Evolutionary conservation across 92 coral and sea anemone genomes (phyloP).

Genomic region (Bergia sp.): DNA sequence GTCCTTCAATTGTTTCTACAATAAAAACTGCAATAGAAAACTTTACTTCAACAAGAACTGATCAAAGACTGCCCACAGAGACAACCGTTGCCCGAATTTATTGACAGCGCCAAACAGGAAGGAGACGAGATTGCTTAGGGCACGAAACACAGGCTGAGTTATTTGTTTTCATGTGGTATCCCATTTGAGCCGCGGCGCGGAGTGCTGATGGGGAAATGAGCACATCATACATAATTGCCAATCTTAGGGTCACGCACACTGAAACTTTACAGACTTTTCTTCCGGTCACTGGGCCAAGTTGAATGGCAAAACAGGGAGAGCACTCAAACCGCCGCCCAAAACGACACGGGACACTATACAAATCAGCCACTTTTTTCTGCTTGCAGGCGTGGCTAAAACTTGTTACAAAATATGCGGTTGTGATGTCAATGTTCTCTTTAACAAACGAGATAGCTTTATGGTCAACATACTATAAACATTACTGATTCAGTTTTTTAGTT

Average conservation of each 20-base stretch:
- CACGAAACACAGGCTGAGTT: background rate
- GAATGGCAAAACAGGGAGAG: background rate
- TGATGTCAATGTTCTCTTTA: background rate
- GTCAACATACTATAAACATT: background rate
- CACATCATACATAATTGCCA: background rate
- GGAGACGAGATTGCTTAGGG: constrained; percentile 3
- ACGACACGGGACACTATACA: background rate
- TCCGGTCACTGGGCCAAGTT: constrained; percentile 36
- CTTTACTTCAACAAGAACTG: background rate
- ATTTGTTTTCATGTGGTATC: constrained; percentile 30
- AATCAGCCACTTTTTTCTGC: background rate
- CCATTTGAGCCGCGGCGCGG: constrained; percentile 7
- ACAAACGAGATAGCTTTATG: too few species aligned
- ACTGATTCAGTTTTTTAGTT: background rate
- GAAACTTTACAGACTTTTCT: background rate
- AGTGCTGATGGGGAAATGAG: background rate
- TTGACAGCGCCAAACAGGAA: constrained; percentile 31
- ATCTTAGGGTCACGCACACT: constrained; percentile 2
- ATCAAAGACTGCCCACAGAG: constrained; percentile 29
- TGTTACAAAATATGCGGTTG: background rate
- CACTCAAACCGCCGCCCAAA: background rate
- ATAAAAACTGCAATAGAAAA: constrained; percentile 1
- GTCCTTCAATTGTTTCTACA: background rate
- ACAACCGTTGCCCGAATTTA: background rate
- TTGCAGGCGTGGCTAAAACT: background rate